Conservation (phyloP, 2,113 vertebrate species). For the Panthera uncia region DNA sequence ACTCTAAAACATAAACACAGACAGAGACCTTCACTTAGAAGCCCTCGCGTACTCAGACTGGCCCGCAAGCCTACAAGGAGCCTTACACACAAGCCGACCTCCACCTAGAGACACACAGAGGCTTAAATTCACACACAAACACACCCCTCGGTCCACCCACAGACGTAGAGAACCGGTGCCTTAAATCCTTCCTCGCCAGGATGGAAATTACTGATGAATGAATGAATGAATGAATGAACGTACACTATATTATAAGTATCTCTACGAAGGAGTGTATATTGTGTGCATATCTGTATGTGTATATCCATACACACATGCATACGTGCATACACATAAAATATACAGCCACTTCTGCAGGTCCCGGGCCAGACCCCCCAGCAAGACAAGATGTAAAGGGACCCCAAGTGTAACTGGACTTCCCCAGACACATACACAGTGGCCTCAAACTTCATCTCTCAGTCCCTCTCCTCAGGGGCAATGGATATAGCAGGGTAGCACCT, state of each 20-base stretch:
- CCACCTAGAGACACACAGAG: neutral
- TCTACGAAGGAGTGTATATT: too few species aligned
- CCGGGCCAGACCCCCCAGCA: neutral
- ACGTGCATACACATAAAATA: neutral
- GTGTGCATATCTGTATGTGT: neutral
- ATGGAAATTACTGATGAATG: accelerated
- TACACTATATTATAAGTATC: accelerated
- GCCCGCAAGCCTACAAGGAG: neutral
- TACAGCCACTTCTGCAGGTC: neutral
- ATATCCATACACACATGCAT: accelerated
- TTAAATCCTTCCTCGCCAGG: too few species aligned
- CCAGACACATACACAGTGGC: neutral
- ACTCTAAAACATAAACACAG: neutral
- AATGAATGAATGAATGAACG: neutral
- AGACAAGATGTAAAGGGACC: neutral
- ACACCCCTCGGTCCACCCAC: neutral
- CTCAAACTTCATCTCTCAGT: neutral
- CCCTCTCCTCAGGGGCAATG: neutral
- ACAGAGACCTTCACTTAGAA: neutral
- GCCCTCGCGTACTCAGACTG: neutral
- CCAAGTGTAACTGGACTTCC: neutral
- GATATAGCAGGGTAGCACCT: neutral
- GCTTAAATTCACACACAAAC: neutral
- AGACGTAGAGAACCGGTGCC: neutral
- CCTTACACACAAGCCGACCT: neutral